Evolutionary conservation across 2,797 vertebrate genomes (phyloP).

Genomic region (Cynodonichthys magdalenae): DNA sequence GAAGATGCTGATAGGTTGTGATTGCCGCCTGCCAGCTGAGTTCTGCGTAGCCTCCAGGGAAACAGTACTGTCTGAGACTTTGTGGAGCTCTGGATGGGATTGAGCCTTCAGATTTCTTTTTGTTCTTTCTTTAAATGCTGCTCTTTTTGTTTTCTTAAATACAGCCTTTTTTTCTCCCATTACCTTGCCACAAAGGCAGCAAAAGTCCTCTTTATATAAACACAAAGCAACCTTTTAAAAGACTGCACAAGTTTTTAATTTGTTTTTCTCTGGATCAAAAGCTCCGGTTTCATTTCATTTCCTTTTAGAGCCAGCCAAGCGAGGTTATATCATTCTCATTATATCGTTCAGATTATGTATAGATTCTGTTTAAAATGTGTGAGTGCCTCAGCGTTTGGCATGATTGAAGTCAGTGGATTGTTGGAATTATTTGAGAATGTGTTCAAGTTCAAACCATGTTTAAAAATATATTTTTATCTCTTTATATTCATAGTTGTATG

Average conservation of each 20-base stretch:
- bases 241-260: not conserved
- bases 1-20: constrained; percentile 50
- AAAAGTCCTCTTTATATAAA: not conserved
- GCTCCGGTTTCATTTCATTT: constrained; percentile 12
- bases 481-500: no score
- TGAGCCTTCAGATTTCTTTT: constrained; percentile 20
- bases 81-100: constrained; percentile 30
- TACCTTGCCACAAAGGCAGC: not conserved
- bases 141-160: not conserved
- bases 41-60: constrained; percentile 46
- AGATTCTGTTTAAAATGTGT: not conserved
- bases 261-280: not conserved
- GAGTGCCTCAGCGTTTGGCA: not conserved
- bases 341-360: not conserved
- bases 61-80: constrained; percentile 34
- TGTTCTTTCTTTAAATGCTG: not conserved
- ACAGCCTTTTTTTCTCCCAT: not conserved
- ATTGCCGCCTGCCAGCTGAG: constrained; percentile 55
- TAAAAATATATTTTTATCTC: no score
- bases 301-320: not conserved
- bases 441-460: not conserved
- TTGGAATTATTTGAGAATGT: not conserved
- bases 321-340: not conserved
- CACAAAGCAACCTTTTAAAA: not conserved
- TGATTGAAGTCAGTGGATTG: constrained; percentile 5